Conservation (phyloP, 1,140 invertebrate species). For the Diachasmimorpha longicaudata region DNA sequence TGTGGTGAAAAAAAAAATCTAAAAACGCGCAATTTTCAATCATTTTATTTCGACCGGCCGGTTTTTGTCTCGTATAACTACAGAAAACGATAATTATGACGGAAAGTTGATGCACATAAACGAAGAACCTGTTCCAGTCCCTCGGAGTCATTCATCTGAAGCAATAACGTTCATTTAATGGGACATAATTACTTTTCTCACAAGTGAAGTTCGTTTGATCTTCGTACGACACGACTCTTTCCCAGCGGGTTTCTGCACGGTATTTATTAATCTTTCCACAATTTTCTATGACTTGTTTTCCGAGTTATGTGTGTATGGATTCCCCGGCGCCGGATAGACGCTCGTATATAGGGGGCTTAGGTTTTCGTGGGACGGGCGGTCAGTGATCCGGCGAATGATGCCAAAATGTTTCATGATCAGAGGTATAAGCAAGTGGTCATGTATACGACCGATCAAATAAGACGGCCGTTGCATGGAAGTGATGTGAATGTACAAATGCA, state of each 20-base stretch:
- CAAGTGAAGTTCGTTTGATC: neutral
- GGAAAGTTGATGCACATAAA: neutral
- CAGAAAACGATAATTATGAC: neutral
- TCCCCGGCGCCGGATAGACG: neutral
- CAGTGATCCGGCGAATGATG: constrained; percentile 37
- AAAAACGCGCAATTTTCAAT: too few relatives aligned
- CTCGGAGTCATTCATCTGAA: neutral
- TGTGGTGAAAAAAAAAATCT: too few relatives aligned
- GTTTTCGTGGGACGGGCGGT: constrained; percentile 22
- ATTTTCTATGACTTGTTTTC: neutral
- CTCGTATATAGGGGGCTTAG: neutral
- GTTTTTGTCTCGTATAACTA: neutral
- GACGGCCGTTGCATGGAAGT: too few relatives aligned
- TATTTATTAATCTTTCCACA: constrained; percentile 4
- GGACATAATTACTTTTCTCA: neutral
- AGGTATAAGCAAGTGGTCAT: too few relatives aligned
- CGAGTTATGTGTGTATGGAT: neutral
- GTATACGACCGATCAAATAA: too few relatives aligned
- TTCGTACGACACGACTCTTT: neutral
- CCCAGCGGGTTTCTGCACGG: neutral
- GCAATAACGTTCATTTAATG: constrained; percentile 1
- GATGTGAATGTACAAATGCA: too few relatives aligned
- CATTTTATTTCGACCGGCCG: too few relatives aligned
- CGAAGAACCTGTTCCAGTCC: neutral
- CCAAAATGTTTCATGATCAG: constrained; percentile 34